Percentiles rank a stretch among this genome's conserved stretches.
phyloP scores from a whole-genome alignment of 2,797 vertebrate genomes.

The Chelmon rostratus region DNA sequence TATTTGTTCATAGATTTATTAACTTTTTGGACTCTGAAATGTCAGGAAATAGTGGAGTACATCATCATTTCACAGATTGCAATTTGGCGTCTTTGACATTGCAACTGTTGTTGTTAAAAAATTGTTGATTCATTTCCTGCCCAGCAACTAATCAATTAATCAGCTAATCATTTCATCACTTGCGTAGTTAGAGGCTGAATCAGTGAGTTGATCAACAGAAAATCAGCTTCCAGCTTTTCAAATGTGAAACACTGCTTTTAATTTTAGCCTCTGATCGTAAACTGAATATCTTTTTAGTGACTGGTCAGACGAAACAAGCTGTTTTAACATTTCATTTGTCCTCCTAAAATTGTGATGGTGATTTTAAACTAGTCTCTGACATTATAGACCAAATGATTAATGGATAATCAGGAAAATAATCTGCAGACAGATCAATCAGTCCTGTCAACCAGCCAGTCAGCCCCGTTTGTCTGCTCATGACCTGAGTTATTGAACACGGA shows the following conservation, averaged over 20 bases:
- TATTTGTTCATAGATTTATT: too few relatives aligned
- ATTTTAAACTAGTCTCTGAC: neutral
- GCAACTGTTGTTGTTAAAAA: neutral
- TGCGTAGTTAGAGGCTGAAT: neutral
- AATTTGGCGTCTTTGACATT: neutral
- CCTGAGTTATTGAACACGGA: conserved; percentile 24
- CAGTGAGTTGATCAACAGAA: neutral
- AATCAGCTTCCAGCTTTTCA: too few relatives aligned
- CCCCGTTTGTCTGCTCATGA: conserved; percentile 25
- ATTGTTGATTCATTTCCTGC: neutral
- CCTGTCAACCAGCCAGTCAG: conserved; percentile 14
- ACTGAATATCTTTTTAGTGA: neutral
- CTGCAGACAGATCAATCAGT: neutral
- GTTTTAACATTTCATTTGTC: neutral
- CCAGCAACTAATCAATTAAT: neutral
- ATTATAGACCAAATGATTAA: neutral
- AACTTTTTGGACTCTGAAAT: neutral
- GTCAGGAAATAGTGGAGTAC: neutral
- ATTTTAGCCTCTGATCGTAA: neutral
- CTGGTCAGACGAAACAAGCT: neutral
- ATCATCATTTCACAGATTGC: neutral
- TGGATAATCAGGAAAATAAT: neutral
- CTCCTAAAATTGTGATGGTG: neutral
- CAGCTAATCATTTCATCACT: neutral
- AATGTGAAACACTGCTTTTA: too few relatives aligned